Evolutionary conservation across 2,888 invertebrate genomes (phyloP), one percentile per base, ranked within the genome.

Genomic region (Cremastinae sp.): DNA sequence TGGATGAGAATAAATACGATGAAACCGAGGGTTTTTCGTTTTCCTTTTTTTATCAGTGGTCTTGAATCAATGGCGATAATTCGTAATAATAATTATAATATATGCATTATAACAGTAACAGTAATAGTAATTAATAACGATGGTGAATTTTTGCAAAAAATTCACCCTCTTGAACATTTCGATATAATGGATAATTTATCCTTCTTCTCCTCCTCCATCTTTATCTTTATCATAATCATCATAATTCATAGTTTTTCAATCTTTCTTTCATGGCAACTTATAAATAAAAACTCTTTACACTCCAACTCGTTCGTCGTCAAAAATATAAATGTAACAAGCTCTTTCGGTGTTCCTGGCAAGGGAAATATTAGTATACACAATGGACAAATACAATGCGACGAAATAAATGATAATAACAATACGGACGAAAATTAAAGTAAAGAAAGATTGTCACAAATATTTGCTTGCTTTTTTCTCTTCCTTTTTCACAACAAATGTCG

Each of bases 61-160:
- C 49, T 61, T 68, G 62, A 76, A 69, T 76, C 58, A 76, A 73
- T 70, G 73, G 53, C 69, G 69, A 76, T 73, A 69, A 59, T 76
- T 74, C 71, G 59, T 77, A 78, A 74, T 79, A 78, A 68, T 79
- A 77, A 79, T 78, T 71, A 76, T 79, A 70, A 77, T 78, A 80
- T 80, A 74, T 71, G 74, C 72, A 70, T 77, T 56, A 74, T 69
- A 78, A 80, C 79, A 78, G 79, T 75, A 79, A 74, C 69, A 76
- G 76, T 78, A 76, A 78, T 78, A 78, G 74, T 68, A 76, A 70
- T 70, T 65, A 56, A 75, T 78, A 78, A 78, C 66, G 75, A 73
- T 64, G 75, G 73, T 75, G 75, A 75, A 69, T 75, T 53, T 69
- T 22, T 36, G 28, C 10, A 59, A 76, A 73, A 73, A 58, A 51